Base-by-base conservation (phyloP, 2,888 invertebrate species). In the Gymnocheta viridis region DNA sequence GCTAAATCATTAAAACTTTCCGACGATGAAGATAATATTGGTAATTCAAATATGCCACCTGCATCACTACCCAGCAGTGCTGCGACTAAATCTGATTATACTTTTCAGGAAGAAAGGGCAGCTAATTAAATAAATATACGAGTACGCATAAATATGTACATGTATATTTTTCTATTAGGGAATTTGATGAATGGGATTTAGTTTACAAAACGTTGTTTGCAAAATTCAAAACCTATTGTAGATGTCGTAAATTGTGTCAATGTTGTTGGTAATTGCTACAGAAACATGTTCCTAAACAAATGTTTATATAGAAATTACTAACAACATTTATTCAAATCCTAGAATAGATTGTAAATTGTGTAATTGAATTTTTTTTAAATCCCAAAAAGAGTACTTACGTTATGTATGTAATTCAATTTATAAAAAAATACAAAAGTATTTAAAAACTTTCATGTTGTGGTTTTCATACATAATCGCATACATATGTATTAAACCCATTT, bases 1-100 rank as follows among this genome's bases (percentile, higher is more conserved):
- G 89, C 90, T 78, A 90, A 91, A 93, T 86, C 92, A 91, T 84
- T 93, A 91, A 89, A 88, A 85, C 38, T 84, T 14, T 81, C 54
- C 17, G 80, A 76, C 17, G 69, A 87, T 32, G 87, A 87, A 17
- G 86, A 85, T 4, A 84, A 87, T n/a, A 54, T 80, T 88, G 85
- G 84, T 87, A 86, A 64, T 82, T 82, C 27, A 80, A 86, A 73
- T 87, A 82, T 66, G 88, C 87, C 86, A 86, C 58, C 85, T 73
- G 85, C 74, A 69, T 86, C 86, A 79, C 58, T 85, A 72, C 85
- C 86, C 62, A 73, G 38, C 41, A 80, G 76, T 51, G 49, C 70
- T 29, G 51, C 60, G 24, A 89, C 89, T 3, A 87, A 87, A 27
- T 89, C 89, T 73, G 89, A 82, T 56, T 81, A 47, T 54, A 49